These are phyloP conservation scores for Callimico goeldii DNA, from an alignment of 2,797 vertebrate genomes.

Conservation along the genomic window DNA sequence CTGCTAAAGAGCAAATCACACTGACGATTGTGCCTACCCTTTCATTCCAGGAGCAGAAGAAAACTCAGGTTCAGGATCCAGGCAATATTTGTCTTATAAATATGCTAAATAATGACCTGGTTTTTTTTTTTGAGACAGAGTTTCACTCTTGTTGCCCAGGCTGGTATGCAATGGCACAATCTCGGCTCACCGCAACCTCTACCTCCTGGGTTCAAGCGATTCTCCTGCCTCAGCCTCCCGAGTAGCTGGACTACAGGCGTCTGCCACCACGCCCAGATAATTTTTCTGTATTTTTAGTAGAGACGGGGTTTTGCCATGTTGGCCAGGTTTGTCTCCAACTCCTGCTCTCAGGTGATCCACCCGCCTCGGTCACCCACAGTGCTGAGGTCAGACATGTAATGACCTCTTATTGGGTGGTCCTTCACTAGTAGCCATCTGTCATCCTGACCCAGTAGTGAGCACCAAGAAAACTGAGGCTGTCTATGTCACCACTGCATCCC, in stretches of 20 bases:
- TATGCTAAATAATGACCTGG: background rate
- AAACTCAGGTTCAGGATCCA: background rate
- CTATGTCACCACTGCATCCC: rapidly evolving
- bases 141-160: background rate
- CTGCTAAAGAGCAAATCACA: background rate
- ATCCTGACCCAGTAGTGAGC: background rate
- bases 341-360: background rate
- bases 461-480: background rate
- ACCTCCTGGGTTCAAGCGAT: background rate
- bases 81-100: background rate
- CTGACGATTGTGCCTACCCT: rapidly evolving
- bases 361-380: background rate
- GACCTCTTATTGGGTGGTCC: rapidly evolving
- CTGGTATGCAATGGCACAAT: background rate
- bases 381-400: background rate
- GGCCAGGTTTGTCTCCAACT: background rate
- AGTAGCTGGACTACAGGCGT: background rate
- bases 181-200: background rate
- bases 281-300: background rate
- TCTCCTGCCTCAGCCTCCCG: background rate
- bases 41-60: background rate
- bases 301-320: background rate
- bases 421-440: background rate
- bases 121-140: background rate
- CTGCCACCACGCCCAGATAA: background rate